Base-by-base conservation (phyloP, 1,140 invertebrate genomes). In the Macrobrachium rosenbergii region DNA sequence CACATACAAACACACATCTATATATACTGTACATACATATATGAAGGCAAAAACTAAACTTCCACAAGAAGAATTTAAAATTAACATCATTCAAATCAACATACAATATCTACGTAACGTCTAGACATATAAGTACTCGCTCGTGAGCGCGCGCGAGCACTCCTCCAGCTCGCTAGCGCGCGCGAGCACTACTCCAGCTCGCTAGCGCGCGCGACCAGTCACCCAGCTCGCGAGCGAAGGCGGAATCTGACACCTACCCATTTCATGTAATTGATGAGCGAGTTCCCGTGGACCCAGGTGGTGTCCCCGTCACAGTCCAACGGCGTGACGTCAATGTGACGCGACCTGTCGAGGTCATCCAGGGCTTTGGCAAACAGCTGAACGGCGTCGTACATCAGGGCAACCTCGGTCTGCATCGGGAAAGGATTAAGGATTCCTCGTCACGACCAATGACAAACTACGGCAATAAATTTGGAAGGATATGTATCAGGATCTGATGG, bases 211-310 rank as follows among this genome's bases (percentile, higher is more conserved):
- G 6, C 37, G 60, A 59, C 28, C 28, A 67, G 59, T 43, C 37
- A 3, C 5, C 14, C 79, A 5, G 63, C 19, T 67, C 28, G 12
- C 37, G 62, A 19, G 43, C 63, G 17, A 3, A 37, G 28, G 28
- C 28, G 1, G 28, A 37, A 37, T 37, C 28, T 37, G 3, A 37
- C 28, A 90, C 67, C 90, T 91, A 94, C 94, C 98, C 90, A 98
- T 96, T 98, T 98, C 97, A 99, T 99, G 91, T 99, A 99, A 93
- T 99, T 99, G 88, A 98, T 96, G 52, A 99, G 93, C 89, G 96
- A 98, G 91, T 97, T 97, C 76, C 98, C 98, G 91, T 98, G 96
- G 8, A 95, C 95, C 98, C 98, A 99, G 0, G 96, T 97, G 90
- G 98, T 95, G 76, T 96, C 95, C 7, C 95, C 95, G 89, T 98